Evolutionary conservation across 2,888 invertebrate species (phyloP).

Genomic region (Candidula unifasciata): DNA sequence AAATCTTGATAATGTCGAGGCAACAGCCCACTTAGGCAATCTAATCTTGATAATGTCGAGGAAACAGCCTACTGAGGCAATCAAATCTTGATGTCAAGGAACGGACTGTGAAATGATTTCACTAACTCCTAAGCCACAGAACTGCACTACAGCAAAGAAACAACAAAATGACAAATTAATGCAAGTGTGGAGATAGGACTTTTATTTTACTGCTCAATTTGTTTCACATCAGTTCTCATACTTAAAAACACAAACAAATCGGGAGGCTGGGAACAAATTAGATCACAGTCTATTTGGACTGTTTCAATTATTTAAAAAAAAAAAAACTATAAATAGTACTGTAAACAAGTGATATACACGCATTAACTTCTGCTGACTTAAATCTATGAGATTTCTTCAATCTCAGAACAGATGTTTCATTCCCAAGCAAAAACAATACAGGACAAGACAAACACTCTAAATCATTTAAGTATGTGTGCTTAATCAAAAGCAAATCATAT

Average conservation of each 20-base stretch:
- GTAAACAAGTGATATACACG: neutral
- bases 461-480: too few relatives aligned
- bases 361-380: neutral
- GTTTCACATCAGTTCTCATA: slow-evolving; percentile 20
- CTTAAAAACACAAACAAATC: neutral
- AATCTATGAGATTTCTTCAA: neutral
- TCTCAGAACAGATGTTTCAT: neutral
- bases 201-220: slow-evolving; percentile 13
- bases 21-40: too few relatives aligned
- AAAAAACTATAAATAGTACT: neutral
- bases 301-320: neutral
- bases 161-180: neutral
- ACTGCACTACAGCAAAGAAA: too few relatives aligned
- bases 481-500: too few relatives aligned
- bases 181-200: slow-evolving; percentile 11
- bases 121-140: too few relatives aligned
- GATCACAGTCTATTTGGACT: slow-evolving; percentile 31
- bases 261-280: neutral
- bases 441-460: neutral
- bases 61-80: too few relatives aligned
- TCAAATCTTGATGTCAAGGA: too few relatives aligned
- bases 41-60: too few relatives aligned
- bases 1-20: too few relatives aligned
- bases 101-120: too few relatives aligned
- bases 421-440: neutral